A percentile compares a stretch with the other conserved stretches of the same genome.
These are phyloP conservation scores for Epizoanthus fatuus DNA, from an alignment of 92 coral and sea anemone species.

Conservation along the genomic window DNA sequence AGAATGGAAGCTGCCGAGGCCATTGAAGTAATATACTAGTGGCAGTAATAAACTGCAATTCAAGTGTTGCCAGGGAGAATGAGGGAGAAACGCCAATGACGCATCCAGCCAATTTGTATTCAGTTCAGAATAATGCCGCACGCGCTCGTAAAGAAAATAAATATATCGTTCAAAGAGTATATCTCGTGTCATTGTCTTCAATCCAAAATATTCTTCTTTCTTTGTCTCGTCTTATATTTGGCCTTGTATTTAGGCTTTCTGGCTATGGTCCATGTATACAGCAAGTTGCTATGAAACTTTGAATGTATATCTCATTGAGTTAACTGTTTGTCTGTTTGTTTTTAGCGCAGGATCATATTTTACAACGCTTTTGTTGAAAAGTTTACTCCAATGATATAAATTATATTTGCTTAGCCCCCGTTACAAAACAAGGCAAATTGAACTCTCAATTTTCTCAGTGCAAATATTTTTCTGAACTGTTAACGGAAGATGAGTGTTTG, in stretches of 20 bases:
- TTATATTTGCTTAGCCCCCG: slow-evolving; percentile 20
- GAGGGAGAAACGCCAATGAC: slow-evolving; percentile 1
- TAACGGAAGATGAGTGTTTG: slow-evolving; percentile 25
- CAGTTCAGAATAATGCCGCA: slow-evolving; percentile 48
- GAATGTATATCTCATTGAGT: not conserved
- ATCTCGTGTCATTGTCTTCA: slow-evolving; percentile 23
- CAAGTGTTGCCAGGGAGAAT: slow-evolving; percentile 19
- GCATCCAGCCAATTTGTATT: slow-evolving; percentile 25
- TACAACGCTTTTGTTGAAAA: slow-evolving; percentile 19
- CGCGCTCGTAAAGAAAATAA: slow-evolving; percentile 28
- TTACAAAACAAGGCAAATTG: slow-evolving; percentile 29
- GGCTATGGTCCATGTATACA: not conserved
- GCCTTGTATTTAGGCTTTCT: slow-evolving; percentile 1
- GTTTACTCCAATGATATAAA: slow-evolving; percentile 14
- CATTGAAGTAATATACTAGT: slow-evolving; percentile 5
- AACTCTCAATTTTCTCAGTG: slow-evolving; percentile 30
- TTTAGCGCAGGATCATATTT: not conserved
- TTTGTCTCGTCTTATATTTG: not conserved
- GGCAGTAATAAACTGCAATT: not conserved
- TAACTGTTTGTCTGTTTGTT: slow-evolving; percentile 26
- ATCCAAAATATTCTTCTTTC: slow-evolving; percentile 14
- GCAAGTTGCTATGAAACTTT: slow-evolving; percentile 8
- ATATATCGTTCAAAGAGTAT: slow-evolving; percentile 18
- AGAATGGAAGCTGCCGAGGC: slow-evolving; percentile 21
- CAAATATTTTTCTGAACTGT: slow-evolving; percentile 27